phyloP scores from a whole-genome alignment of 2,113 vertebrate species.

The Myrmecophaga tridactyla region DNA sequence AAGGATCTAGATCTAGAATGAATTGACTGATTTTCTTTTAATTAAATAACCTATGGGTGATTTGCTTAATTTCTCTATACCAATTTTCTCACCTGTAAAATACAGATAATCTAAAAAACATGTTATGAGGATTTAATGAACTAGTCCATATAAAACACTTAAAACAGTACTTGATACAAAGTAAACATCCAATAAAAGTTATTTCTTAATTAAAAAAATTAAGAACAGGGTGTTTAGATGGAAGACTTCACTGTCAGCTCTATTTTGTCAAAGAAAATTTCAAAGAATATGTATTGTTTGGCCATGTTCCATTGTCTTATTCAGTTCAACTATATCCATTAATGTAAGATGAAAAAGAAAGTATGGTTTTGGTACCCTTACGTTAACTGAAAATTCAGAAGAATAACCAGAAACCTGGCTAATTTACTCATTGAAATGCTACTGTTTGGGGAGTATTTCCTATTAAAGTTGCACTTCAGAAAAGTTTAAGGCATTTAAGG shows the following conservation, averaged over 20 bases:
- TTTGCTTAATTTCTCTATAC: slow-evolving; percentile 14
- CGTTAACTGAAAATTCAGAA: slow-evolving; percentile 32
- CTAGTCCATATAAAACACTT: neutral
- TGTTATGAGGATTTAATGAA: neutral
- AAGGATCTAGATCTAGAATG: neutral
- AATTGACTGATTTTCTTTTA: neutral
- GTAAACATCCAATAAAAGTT: neutral
- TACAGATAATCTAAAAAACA: slow-evolving; percentile 14
- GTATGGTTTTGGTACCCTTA: neutral
- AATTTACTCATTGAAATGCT: slow-evolving; percentile 25
- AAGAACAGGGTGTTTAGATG: slow-evolving; percentile 3
- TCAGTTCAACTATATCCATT: slow-evolving; percentile 18
- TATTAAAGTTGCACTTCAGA: neutral
- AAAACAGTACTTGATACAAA: slow-evolving; percentile 16
- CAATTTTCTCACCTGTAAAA: slow-evolving; percentile 22
- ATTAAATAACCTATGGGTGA: neutral
- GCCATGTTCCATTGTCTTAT: neutral
- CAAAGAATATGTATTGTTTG: neutral
- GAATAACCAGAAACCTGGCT: neutral
- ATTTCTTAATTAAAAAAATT: neutral
- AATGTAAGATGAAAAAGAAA: slow-evolving; percentile 33
- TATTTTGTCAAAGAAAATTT: slow-evolving; percentile 25
- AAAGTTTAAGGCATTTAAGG: neutral
- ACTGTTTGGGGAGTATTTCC: neutral
- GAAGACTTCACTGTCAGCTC: neutral